phyloP scores from a whole-genome alignment of 2,797 vertebrate species.

The Myotis myotis region DNA sequence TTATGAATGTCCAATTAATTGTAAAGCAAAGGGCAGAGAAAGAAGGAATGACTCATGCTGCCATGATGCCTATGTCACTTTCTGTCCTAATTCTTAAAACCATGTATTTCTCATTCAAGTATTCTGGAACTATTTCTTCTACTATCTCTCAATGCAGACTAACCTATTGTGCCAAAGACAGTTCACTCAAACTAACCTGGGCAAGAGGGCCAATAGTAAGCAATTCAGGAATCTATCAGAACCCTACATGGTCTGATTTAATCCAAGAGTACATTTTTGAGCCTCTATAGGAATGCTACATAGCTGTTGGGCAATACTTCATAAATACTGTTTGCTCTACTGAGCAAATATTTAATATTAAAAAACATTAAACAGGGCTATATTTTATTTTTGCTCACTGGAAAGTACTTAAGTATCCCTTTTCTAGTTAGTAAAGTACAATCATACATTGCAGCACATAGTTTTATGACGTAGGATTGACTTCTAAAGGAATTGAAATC shows the following conservation, averaged over 20 bases:
- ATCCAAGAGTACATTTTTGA: not conserved
- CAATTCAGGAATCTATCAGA: not conserved
- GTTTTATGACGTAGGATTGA: not conserved
- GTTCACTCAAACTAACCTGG: not conserved
- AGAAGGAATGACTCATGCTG: not conserved
- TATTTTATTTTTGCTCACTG: not conserved
- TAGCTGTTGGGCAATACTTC: not conserved
- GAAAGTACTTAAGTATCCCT: not conserved
- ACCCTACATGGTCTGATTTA: not conserved
- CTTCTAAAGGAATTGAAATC: not conserved
- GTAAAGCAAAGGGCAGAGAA: not conserved
- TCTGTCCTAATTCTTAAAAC: not conserved
- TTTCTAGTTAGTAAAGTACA: not conserved
- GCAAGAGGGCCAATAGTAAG: not conserved
- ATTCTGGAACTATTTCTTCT: not conserved
- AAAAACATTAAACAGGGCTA: not conserved
- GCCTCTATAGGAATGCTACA: not conserved
- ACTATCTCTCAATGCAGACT: not conserved
- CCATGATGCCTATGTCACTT: not conserved
- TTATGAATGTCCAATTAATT: not conserved
- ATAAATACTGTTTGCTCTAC: not conserved
- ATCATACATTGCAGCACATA: not conserved
- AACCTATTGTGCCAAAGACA: not conserved
- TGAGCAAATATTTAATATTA: conserved; percentile 1
- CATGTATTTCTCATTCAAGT: not conserved